phyloP scores from a whole-genome alignment of 2,797 vertebrate genomes.

The Tolypeutes matacus region DNA sequence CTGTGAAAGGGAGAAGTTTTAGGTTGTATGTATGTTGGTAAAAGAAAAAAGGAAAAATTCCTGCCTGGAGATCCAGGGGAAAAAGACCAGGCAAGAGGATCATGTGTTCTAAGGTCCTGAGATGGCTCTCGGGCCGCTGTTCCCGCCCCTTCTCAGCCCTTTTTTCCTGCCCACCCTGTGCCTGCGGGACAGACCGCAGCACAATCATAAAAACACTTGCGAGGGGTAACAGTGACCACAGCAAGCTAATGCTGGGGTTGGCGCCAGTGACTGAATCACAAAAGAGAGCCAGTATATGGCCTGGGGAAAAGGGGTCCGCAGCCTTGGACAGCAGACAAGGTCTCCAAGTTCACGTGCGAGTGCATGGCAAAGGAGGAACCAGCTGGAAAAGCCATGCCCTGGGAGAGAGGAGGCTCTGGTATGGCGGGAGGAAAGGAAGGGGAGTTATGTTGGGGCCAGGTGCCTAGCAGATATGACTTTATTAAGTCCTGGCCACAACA shows the following conservation, averaged over 20 bases:
- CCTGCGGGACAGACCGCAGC: not conserved
- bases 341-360: not conserved
- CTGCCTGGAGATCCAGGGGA: not conserved
- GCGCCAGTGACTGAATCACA: not conserved
- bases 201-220: not conserved
- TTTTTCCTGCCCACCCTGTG: not conserved
- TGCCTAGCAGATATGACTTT: not conserved
- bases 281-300: not conserved
- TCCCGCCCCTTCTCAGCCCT: not conserved
- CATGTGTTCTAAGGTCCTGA: not conserved
- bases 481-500: not conserved
- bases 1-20: too few relatives aligned
- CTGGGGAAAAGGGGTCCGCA: not conserved
- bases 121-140: not conserved
- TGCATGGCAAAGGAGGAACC: not conserved
- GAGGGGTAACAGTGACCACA: not conserved
- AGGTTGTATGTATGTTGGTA: too few relatives aligned
- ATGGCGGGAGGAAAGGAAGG: not conserved
- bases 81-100: not conserved
- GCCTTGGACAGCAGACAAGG: not conserved
- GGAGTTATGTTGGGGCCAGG: not conserved
- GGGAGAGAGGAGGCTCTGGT: not conserved
- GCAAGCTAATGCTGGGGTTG: not conserved
- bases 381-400: not conserved
- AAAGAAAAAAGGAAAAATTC: not conserved